Conservation (phyloP, 2,797 vertebrate species). For the Helarctos malayanus region DNA sequence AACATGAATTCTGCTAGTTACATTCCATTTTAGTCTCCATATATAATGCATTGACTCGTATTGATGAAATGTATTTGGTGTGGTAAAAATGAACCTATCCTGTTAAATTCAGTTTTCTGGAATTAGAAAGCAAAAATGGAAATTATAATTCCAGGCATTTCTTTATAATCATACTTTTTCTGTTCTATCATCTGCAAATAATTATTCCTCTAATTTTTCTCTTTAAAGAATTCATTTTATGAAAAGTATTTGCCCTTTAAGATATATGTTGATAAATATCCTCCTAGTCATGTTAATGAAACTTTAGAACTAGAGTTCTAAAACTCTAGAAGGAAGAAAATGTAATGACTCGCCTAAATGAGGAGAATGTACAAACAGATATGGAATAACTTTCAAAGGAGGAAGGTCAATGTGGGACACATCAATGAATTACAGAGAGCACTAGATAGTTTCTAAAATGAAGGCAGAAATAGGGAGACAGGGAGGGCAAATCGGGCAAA, state of each 20-base stretch:
- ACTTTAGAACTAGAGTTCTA: not conserved
- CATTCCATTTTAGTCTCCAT: constrained; percentile 6
- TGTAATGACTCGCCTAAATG: not conserved
- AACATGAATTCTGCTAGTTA: constrained; percentile 5
- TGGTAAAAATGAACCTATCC: not conserved
- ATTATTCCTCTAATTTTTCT: not conserved
- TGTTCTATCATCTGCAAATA: not conserved
- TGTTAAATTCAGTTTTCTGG: constrained; percentile 29
- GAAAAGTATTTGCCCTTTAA: not conserved
- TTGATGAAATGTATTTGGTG: not conserved
- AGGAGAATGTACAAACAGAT: not conserved
- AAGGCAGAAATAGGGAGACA: not conserved
- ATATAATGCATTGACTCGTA: constrained; percentile 12
- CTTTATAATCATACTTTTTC: not conserved
- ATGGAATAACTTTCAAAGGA: not conserved
- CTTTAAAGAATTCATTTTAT: not conserved
- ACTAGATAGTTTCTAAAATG: not conserved
- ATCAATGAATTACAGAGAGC: not conserved
- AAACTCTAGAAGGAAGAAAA: not conserved
- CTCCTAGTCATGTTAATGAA: not conserved
- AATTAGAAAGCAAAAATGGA: constrained; percentile 17
- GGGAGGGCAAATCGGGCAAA: not conserved
- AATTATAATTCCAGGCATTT: not conserved
- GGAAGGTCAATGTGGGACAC: not conserved
- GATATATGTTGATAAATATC: not conserved